These are phyloP conservation scores for Lethenteron camtschaticum DNA, from an alignment of 2,113 vertebrate genomes.

Conservation along the genomic window DNA sequence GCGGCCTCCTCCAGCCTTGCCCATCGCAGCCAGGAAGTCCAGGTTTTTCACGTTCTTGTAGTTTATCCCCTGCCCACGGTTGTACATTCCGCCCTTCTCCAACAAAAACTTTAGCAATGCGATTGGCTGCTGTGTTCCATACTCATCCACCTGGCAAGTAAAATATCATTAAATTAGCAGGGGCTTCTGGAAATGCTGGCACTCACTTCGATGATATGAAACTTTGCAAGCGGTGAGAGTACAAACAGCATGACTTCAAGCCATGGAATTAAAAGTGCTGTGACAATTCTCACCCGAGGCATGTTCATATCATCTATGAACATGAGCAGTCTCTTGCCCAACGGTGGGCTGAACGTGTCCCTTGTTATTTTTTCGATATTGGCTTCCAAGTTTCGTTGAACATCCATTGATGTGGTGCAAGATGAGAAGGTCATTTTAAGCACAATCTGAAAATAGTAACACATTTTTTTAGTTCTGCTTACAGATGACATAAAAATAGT, in stretches of 20 bases:
- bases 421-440: conserved; percentile 71
- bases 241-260: neutral
- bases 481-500: too few relatives aligned
- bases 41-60: conserved; percentile 65
- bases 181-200: neutral
- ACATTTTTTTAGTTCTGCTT: too few relatives aligned
- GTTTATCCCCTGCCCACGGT: conserved; percentile 65
- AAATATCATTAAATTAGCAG: neutral
- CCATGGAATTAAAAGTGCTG: neutral
- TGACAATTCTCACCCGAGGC: conserved; percentile 39
- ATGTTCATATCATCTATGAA: conserved; percentile 96
- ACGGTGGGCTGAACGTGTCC: conserved; percentile 55
- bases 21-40: conserved; percentile 75
- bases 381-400: conserved; percentile 74
- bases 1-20: conserved; percentile 74
- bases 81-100: conserved; percentile 58
- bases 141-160: conserved; percentile 48
- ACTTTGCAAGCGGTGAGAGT: neutral
- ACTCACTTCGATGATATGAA: neutral
- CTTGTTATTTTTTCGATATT: conserved; percentile 78
- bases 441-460: conserved; percentile 27
- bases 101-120: conserved; percentile 68
- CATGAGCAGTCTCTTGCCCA: conserved; percentile 63
- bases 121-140: conserved; percentile 84
- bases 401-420: conserved; percentile 71